Base-by-base conservation (phyloP, 2,888 invertebrate genomes). In the Tanaodytes sp. region DNA sequence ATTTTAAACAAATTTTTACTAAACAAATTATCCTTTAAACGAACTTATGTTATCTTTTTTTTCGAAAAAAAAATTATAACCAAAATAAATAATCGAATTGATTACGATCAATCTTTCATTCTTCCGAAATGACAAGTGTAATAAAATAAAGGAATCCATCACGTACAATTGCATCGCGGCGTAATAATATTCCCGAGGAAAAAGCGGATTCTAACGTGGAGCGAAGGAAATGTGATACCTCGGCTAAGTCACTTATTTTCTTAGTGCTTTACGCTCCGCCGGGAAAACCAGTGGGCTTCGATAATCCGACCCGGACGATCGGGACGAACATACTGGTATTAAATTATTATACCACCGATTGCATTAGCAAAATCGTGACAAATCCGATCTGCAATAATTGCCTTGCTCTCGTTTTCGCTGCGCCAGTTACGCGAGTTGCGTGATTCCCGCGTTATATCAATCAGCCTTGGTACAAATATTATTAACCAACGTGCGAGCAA, bases 191-290 rank as follows among this genome's bases (percentile, higher is more conserved):
- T 62, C 46, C 27, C 36, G 36, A 16, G 40, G 33, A 59, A 71
- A 63, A 71, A 71, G 73, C 65, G 48, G 63, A 63, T 69, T 73
- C 64, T 42, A 36, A 39, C 31, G 45, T 30, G 65, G 63, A 62
- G 48, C 57, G 67, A 42, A 63, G 73, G 80, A 84, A 84, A 84
- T 76, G 77, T 76, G 84, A 84, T 84, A 84, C 79, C 71, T 66
- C 42, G 66, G 77, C 76, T 84, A 84, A 84, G 84, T 84, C 82
- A 77, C 81, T 84, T 84, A 84, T 82, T 79, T 84, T 79, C 81
- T 83, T 82, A 81, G 81, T 83, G 83, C 84, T 78, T 48, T 73
- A 75, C 68, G 75, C 80, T 76, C 78, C 80, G 73, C 48, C 77
- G 76, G 79, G 80, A 78, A 70, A 79, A 5, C 5, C 4, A 76